Conservation (phyloP, 2,888 invertebrate genomes). For the Salticus scenicus region DNA sequence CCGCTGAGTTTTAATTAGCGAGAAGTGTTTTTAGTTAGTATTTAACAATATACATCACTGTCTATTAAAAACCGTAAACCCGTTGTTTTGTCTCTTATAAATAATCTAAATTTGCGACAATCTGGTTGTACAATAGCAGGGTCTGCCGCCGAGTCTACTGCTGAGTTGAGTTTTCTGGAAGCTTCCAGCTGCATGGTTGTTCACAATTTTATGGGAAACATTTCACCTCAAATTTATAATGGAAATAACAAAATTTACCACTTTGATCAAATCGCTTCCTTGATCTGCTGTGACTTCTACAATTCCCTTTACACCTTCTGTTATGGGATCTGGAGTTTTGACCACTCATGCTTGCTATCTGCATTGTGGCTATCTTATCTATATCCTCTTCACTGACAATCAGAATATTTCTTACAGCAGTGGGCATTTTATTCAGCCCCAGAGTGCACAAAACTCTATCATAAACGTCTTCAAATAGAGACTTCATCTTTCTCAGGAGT, state of each 20-base stretch:
- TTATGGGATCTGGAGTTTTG: background rate
- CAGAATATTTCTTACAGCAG: background rate
- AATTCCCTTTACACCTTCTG: background rate
- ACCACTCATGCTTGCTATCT: background rate
- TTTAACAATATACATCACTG: too few relatives aligned
- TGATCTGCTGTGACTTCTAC: background rate
- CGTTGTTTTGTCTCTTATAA: background rate
- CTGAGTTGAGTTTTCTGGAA: background rate
- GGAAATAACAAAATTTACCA: too few relatives aligned
- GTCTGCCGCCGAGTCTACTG: background rate
- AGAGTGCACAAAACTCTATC: background rate
- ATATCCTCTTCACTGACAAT: background rate
- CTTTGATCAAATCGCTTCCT: background rate
- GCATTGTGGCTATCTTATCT: background rate
- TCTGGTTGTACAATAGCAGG: background rate
- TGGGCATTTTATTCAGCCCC: background rate
- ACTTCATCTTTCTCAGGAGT: too few relatives aligned
- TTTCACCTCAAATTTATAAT: background rate
- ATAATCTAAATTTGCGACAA: constrained; percentile 10
- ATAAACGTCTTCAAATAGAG: too few relatives aligned
- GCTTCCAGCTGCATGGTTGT: background rate
- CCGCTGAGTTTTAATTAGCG: too few relatives aligned
- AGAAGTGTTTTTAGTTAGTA: too few relatives aligned
- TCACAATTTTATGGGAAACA: background rate
- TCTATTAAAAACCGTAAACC: constrained; percentile 23